phyloP scores from a whole-genome alignment of 2,888 invertebrate genomes.

The Microctonus hyperodae region DNA sequence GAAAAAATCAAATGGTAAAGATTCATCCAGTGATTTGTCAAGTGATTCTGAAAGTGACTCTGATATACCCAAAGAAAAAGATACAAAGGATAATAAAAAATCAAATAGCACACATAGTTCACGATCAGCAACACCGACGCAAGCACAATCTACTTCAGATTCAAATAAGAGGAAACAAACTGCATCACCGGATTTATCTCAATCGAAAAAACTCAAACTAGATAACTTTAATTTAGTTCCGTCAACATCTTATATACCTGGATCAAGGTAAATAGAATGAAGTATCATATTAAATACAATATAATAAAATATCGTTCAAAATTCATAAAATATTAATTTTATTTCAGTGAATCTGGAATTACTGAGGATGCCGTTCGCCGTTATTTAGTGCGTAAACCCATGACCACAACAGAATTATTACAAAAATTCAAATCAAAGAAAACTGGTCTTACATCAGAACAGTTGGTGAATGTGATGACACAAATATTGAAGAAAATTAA shows the following conservation, averaged over 20 bases:
- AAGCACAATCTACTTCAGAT: slow-evolving; percentile 61
- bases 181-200: slow-evolving; percentile 63
- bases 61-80: slow-evolving; percentile 45
- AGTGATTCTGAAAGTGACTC: slow-evolving; percentile 56
- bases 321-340: too few relatives aligned
- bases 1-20: slow-evolving; percentile 52
- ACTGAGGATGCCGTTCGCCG: slow-evolving; percentile 94
- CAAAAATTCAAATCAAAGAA: slow-evolving; percentile 96
- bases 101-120: slow-evolving; percentile 65
- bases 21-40: slow-evolving; percentile 59
- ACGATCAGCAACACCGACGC: slow-evolving; percentile 59
- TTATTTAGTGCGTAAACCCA: slow-evolving; percentile 94
- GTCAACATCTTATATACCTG: slow-evolving; percentile 63
- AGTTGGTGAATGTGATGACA: slow-evolving; percentile 92
- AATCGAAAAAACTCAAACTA: slow-evolving; percentile 68
- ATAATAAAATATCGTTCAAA: neutral
- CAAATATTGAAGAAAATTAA: slow-evolving; percentile 94
- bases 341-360: slow-evolving; percentile 82
- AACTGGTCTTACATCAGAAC: slow-evolving; percentile 87
- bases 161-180: slow-evolving; percentile 54
- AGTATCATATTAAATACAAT: slow-evolving; percentile 3
- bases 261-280: slow-evolving; percentile 60
- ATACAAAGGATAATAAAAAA: slow-evolving; percentile 64
- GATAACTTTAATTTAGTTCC: slow-evolving; percentile 56
- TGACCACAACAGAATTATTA: slow-evolving; percentile 95